Evolutionary conservation across 2,113 vertebrate species (phyloP), one percentile per base, ranked within the genome.

Genomic region (Ceyx margarethae): DNA sequence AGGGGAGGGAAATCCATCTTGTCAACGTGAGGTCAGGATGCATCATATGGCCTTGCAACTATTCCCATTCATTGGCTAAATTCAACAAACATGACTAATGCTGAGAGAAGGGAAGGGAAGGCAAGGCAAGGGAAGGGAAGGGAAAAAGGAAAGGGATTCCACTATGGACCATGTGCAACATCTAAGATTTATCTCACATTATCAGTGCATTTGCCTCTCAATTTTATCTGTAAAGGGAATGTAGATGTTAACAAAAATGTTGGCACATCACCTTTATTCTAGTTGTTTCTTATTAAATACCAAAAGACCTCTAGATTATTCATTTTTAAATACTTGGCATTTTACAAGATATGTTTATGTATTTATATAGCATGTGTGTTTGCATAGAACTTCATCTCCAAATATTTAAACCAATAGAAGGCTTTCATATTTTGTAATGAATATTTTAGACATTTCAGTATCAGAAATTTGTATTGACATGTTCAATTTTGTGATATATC

Each of bases 1-100:
- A 66, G 29, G 43, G 33, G 60, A 83, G 43, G 56, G 69, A 78
- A 95, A 95, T 90, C 90, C 51, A 78, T 93, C 35, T 81, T 78
- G 10, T 40, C 25, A 72, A n/a, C 20, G 42, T 72, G 45, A 29
- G 58, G 48, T 84, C 83, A 81, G 61, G 31, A 89, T 86, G 76
- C 29, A 64, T 83, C 76, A 42, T 42, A 75, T 25, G 48, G 18
- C 3, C 25, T 88, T 50, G 31, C 14, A 90, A 77, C 73, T 80
- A 73, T 75, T 48, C 54, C 40, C 67, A 28, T 56, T 88, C 35
- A 66, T 6, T 0, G 1, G 5, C 25, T 75, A 61, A 89, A 88
- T 73, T 77, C 60, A 81, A 43, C 8, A 67, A 81, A 88, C 11
- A 56, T 37, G 51, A 74, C 7, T 40, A 61, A 48, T n/a, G 31